These are phyloP conservation scores for Vicugna pacos DNA, from an alignment of 2,113 vertebrate genomes.

Conservation along the genomic window DNA sequence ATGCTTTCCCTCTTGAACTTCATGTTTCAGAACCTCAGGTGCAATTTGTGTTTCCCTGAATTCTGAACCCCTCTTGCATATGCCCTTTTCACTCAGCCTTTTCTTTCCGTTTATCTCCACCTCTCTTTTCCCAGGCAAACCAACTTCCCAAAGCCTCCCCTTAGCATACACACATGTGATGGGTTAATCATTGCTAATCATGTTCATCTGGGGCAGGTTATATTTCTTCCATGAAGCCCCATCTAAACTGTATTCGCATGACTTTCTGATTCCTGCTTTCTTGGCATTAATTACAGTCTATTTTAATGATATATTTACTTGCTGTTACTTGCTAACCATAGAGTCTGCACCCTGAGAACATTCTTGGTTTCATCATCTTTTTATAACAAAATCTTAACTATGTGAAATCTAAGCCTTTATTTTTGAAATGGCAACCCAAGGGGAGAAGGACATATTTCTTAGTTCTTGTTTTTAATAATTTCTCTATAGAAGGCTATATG, in stretches of 20 bases:
- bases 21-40: not conserved
- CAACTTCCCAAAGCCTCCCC: not conserved
- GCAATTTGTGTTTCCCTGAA: not conserved
- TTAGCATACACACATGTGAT: not conserved
- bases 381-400: not conserved
- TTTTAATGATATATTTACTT: not conserved
- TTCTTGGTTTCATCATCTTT: not conserved
- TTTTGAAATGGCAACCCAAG: not conserved
- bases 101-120: not conserved
- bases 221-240: not conserved
- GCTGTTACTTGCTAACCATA: not conserved
- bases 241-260: not conserved
- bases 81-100: not conserved
- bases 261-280: conserved; percentile 22
- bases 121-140: not conserved
- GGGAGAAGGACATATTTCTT: not conserved
- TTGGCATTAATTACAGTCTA: not conserved
- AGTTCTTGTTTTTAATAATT: not conserved
- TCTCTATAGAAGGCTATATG: not conserved
- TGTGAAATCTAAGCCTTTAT: not conserved
- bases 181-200: not conserved
- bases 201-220: not conserved
- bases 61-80: not conserved
- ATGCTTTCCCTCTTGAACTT: not conserved
- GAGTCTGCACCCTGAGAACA: not conserved